phyloP scores from a whole-genome alignment of 2,888 invertebrate genomes.

The Schizaphis graminum region DNA sequence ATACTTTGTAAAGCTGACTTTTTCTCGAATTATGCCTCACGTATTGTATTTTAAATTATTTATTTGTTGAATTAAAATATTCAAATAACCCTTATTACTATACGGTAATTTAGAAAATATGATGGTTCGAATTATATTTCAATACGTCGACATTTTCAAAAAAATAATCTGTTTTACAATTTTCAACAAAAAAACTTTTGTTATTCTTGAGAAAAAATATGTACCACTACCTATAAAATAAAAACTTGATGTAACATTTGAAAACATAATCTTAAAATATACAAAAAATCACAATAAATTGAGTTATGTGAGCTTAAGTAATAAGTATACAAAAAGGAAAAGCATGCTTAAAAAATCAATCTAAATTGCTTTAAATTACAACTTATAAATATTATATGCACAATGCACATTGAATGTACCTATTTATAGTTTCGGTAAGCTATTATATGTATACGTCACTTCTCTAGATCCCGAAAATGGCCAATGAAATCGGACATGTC shows the following conservation, averaged over 20 bases:
- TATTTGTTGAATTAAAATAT: not conserved
- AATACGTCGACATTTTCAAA: not conserved
- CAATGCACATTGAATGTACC: not conserved
- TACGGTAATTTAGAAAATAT: not conserved
- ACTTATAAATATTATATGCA: not conserved
- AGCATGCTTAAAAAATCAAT: not conserved
- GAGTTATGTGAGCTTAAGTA: not conserved
- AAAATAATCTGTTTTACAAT: not conserved
- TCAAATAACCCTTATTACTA: not conserved
- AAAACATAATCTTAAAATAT: not conserved
- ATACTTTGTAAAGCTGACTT: not conserved
- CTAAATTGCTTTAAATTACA: not conserved
- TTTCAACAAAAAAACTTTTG: not conserved
- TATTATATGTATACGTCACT: not conserved
- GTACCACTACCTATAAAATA: not conserved
- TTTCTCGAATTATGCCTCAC: not conserved
- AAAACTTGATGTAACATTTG: not conserved
- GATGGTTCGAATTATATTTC: not conserved
- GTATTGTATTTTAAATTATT: not conserved
- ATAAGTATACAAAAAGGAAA: not conserved
- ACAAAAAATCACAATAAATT: not conserved
- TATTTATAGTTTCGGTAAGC: not conserved
- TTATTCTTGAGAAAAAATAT: not conserved
- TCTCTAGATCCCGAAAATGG: not conserved
- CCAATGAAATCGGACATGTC: not conserved